phyloP scores from a whole-genome alignment of 2,888 invertebrate genomes.

The Smittia sp. region DNA sequence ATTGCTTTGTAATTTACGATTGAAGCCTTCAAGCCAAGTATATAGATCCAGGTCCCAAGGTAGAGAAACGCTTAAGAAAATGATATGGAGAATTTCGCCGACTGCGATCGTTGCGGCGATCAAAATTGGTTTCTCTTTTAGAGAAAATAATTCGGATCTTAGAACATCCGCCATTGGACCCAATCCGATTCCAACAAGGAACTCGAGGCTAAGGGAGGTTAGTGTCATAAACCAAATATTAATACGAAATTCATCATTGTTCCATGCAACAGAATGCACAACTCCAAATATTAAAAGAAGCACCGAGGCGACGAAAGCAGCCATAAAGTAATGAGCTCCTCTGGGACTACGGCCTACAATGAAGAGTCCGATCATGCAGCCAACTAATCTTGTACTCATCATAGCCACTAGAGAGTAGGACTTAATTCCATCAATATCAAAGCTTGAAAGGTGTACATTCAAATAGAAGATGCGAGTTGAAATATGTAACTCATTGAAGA shows the following conservation, averaged over 20 bases:
- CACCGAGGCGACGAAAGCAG: neutral
- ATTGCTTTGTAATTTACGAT: too few species aligned
- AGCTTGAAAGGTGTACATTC: too few species aligned
- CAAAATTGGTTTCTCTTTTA: slow-evolving; percentile 3
- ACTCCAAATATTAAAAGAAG: neutral
- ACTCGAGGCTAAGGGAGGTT: neutral
- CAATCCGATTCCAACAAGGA: neutral
- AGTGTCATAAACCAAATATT: neutral
- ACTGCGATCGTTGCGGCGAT: neutral
- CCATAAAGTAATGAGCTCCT: neutral
- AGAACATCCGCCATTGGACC: neutral
- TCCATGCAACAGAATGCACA: neutral
- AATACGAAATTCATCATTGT: too few species aligned
- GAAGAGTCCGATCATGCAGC: neutral
- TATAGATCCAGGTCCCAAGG: too few species aligned
- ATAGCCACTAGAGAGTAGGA: neutral
- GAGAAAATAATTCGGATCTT: neutral
- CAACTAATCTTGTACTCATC: neutral
- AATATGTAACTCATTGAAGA: neutral
- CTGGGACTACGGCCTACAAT: neutral
- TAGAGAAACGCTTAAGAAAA: neutral
- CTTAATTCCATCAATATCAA: too few species aligned
- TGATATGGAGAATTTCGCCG: neutral
- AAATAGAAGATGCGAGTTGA: neutral
- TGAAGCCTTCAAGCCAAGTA: neutral